phyloP scores from a whole-genome alignment of 2,888 invertebrate species.

The Cancer borealis region DNA sequence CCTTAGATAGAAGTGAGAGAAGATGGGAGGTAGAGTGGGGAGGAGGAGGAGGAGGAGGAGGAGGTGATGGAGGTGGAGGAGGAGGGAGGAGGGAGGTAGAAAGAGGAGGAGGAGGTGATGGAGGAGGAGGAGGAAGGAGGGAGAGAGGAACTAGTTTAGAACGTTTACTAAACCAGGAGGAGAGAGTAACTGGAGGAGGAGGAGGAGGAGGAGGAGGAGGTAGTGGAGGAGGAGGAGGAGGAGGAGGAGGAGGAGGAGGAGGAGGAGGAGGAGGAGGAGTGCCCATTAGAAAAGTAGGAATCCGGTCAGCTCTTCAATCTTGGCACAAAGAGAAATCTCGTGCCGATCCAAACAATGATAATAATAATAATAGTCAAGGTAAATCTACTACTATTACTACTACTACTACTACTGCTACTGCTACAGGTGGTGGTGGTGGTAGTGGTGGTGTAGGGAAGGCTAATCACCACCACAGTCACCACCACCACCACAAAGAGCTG shows the following conservation, averaged over 20 bases:
- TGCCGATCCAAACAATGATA: not conserved
- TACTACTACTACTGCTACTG: not conserved
- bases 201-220: conserved; percentile 18
- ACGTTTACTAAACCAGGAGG: conserved; percentile 46
- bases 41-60: conserved; percentile 49
- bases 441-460: conserved; percentile 27
- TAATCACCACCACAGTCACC: no score
- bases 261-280: conserved; percentile 28
- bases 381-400: not conserved
- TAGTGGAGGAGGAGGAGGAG: not conserved
- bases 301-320: conserved; percentile 58
- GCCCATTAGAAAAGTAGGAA: conserved; percentile 55
- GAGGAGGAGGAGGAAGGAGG: conserved; percentile 56
- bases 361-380: not conserved
- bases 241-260: conserved; percentile 23
- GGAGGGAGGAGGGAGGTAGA: not conserved
- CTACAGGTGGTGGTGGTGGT: not conserved
- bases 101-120: conserved; percentile 16
- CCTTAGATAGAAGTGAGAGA: conserved; percentile 61
- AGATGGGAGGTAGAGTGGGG: conserved; percentile 56
- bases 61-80: not conserved
- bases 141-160: conserved; percentile 63
- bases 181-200: conserved; percentile 17
- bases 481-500: not conserved
- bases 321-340: conserved; percentile 48